Percentiles rank a stretch among this genome's conserved stretches.
Evolutionary conservation across 2,797 vertebrate genomes (phyloP).

Genomic region (Pachyuromys duprasi): DNA sequence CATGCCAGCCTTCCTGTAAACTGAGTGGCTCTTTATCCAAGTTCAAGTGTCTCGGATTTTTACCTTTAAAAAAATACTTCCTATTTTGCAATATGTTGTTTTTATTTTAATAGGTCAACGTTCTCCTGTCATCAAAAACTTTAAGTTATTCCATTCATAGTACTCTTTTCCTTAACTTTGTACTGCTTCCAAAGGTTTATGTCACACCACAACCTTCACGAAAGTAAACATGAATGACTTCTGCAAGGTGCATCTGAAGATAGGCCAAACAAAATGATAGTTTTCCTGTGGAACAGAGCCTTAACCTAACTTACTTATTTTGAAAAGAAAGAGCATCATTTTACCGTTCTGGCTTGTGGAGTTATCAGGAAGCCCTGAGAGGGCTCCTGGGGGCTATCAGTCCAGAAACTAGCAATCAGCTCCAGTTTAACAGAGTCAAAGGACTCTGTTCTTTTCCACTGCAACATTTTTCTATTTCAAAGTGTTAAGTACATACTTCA

Average conservation of each 20-base stretch:
- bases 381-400: background rate
- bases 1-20: background rate
- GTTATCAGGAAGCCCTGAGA: constrained; percentile 6
- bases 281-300: background rate
- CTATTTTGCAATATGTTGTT: background rate
- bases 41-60: background rate
- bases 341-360: background rate
- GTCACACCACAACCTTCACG: background rate
- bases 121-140: background rate
- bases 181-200: background rate
- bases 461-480: background rate
- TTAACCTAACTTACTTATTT: background rate
- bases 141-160: background rate
- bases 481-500: background rate
- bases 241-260: background rate
- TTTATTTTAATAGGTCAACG: background rate
- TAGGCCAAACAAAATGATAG: background rate
- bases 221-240: background rate
- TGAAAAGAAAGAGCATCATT: background rate
- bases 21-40: background rate
- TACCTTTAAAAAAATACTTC: background rate
- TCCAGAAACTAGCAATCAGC: background rate
- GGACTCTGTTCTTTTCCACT: background rate
- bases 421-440: background rate
- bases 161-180: background rate